Percentiles rank a stretch among this genome's conserved stretches.
phyloP scores from a whole-genome alignment of 2,888 invertebrate genomes.

The Crematogaster levior region DNA sequence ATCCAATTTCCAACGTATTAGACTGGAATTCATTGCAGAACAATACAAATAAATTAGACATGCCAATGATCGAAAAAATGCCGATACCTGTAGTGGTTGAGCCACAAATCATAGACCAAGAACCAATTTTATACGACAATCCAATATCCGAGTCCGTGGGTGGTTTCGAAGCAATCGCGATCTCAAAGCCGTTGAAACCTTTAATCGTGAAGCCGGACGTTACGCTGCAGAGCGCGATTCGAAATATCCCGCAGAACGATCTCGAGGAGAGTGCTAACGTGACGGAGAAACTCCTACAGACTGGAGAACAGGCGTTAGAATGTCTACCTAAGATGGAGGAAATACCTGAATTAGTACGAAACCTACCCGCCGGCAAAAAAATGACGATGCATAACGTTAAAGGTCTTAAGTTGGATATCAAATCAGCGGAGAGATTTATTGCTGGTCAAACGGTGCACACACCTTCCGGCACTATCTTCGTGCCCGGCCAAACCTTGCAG shows the following conservation, averaged over 20 bases:
- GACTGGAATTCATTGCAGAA: conserved; percentile 83
- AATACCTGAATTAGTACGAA: conserved; percentile 88
- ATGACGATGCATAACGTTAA: conserved; percentile 88
- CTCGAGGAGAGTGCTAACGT: conserved; percentile 88
- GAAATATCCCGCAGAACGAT: conserved; percentile 87
- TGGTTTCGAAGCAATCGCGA: conserved; percentile 88
- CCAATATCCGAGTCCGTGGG: conserved; percentile 87
- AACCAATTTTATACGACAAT: conserved; percentile 80
- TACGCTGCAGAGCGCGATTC: conserved; percentile 86
- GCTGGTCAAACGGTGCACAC: conserved; percentile 91
- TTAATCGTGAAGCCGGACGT: conserved; percentile 87
- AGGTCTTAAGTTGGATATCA: conserved; percentile 89
- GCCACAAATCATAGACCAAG: conserved; percentile 87
- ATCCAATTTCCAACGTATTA: conserved; percentile 89
- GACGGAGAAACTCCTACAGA: conserved; percentile 87
- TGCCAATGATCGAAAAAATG: conserved; percentile 80
- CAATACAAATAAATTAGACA: conserved; percentile 75
- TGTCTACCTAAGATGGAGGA: conserved; percentile 89
- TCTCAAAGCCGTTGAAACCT: conserved; percentile 88
- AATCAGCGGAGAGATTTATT: conserved; percentile 90
- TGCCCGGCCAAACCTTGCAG: conserved; percentile 91
- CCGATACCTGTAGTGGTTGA: conserved; percentile 87
- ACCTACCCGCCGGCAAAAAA: conserved; percentile 87
- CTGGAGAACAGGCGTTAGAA: conserved; percentile 86
- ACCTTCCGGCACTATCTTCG: conserved; percentile 90